phyloP scores from a whole-genome alignment of 2,888 invertebrate species.

The Orthosia cruda region DNA sequence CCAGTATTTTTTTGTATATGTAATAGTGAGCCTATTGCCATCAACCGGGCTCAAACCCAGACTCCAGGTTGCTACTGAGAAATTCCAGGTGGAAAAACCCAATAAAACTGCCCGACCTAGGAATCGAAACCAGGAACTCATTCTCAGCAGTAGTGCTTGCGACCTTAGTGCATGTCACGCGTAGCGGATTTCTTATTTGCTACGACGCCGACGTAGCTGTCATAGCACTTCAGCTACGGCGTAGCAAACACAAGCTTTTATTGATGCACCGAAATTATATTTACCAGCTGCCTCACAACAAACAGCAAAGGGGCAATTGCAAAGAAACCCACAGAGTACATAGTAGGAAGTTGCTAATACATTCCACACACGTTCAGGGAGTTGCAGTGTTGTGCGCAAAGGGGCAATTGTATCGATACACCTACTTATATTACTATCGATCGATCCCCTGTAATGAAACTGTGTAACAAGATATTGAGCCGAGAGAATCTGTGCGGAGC shows the following conservation, averaged over 20 bases:
- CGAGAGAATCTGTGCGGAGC: slow-evolving; percentile 19
- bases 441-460: slow-evolving; percentile 52
- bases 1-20: too few species aligned
- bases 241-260: slow-evolving; percentile 14
- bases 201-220: background rate
- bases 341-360: slow-evolving; percentile 43
- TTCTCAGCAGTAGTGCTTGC: too few species aligned
- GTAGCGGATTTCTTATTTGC: background rate
- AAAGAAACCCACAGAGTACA: slow-evolving; percentile 33
- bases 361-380: slow-evolving; percentile 60
- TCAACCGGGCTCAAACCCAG: too few species aligned
- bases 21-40: too few species aligned
- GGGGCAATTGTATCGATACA: slow-evolving; percentile 58
- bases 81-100: too few species aligned
- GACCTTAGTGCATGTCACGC: too few species aligned
- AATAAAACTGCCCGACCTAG: too few species aligned
- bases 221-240: slow-evolving; percentile 6
- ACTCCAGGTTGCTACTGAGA: too few species aligned
- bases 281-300: slow-evolving; percentile 10
- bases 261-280: slow-evolving; percentile 30
- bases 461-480: slow-evolving; percentile 37
- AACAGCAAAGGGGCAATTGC: slow-evolving; percentile 50
- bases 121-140: too few species aligned
- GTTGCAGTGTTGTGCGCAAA: slow-evolving; percentile 58
- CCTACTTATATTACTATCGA: slow-evolving; percentile 33